phyloP scores from a whole-genome alignment of 53 echinoderm and acorn worm genomes.

The Echinarachnius parma region DNA sequence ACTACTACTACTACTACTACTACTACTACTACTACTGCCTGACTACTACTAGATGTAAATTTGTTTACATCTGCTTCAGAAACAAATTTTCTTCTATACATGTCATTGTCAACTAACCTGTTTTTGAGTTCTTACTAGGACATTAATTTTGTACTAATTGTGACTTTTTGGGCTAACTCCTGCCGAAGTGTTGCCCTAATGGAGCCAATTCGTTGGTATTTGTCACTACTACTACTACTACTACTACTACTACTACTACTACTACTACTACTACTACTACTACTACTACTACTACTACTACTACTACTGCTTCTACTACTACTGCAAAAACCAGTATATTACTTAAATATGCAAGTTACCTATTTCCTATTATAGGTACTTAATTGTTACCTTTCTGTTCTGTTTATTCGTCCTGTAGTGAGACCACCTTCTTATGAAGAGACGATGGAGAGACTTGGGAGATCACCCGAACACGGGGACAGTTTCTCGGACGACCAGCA shows the following conservation, averaged over 20 bases:
- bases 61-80: too few relatives aligned
- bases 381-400: not conserved
- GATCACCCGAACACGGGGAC: not conserved
- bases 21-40: not conserved
- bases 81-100: too few relatives aligned
- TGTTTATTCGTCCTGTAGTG: not conserved
- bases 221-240: slow-evolving; percentile 1
- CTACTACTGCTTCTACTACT: slow-evolving; percentile 6
- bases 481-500: not conserved
- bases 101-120: too few relatives aligned
- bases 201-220: too few relatives aligned
- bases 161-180: too few relatives aligned
- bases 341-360: too few relatives aligned
- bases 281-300: slow-evolving; percentile 20
- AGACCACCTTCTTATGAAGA: slow-evolving; percentile 33
- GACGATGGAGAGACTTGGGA: slow-evolving; percentile 32
- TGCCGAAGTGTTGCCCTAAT: too few relatives aligned
- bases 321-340: slow-evolving; percentile 1
- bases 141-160: too few relatives aligned
- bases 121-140: too few relatives aligned
- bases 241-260: slow-evolving; percentile 8
- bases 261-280: slow-evolving; percentile 19
- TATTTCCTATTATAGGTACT: too few relatives aligned
- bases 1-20: not conserved
- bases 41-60: too few relatives aligned